phyloP scores from a whole-genome alignment of 2,113 vertebrate genomes.

The Nothocercus julius region DNA sequence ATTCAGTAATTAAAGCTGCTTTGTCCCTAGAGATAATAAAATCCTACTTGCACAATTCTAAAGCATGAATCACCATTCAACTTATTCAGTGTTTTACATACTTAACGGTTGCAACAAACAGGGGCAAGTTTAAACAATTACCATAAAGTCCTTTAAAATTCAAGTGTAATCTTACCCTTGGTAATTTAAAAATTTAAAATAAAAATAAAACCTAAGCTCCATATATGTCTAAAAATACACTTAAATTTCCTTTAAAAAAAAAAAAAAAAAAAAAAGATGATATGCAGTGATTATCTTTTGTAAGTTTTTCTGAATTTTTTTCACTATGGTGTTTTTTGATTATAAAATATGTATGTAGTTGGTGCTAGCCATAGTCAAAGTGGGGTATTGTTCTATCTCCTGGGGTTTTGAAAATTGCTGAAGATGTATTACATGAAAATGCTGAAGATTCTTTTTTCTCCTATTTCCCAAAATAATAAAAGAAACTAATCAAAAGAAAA shows the following conservation, averaged over 20 bases:
- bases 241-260: not conserved
- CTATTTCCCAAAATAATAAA: not conserved
- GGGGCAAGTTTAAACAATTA: not conserved
- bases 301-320: not conserved
- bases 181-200: not conserved
- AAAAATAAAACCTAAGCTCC: not conserved
- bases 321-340: not conserved
- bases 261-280: not conserved
- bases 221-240: not conserved
- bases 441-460: not conserved
- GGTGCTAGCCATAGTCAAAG: not conserved
- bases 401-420: not conserved
- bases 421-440: not conserved
- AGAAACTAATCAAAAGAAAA: not conserved
- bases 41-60: not conserved
- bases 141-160: not conserved
- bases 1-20: not conserved
- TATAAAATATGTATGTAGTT: not conserved
- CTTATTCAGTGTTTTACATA: not conserved
- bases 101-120: not conserved
- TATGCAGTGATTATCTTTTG: not conserved
- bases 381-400: not conserved
- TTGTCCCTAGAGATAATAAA: not conserved
- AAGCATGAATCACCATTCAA: not conserved
- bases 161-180: not conserved